Evolutionary conservation across 2,888 invertebrate species (phyloP).

Genomic region (Urechis unicinctus): DNA sequence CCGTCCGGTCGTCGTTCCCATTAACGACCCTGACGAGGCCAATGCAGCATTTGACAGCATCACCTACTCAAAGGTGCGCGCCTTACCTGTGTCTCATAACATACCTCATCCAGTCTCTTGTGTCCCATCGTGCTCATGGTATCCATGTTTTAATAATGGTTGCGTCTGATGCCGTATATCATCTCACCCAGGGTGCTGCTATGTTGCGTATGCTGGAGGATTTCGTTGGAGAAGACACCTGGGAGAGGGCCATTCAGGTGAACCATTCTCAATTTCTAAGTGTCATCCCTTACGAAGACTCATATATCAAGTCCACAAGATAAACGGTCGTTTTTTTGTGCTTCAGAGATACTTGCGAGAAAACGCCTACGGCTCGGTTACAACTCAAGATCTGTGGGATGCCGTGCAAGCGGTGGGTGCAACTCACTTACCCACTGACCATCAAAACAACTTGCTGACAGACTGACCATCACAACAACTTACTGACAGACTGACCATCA

Average conservation of each 20-base stretch:
- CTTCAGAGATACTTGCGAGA: conserved; percentile 67
- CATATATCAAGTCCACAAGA: background rate
- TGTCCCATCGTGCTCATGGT: background rate
- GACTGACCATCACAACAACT: no score
- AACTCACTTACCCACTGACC: no score
- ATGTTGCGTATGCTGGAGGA: conserved; percentile 67
- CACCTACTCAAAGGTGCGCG: conserved; percentile 78
- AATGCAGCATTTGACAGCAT: conserved; percentile 85
- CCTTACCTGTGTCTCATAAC: background rate
- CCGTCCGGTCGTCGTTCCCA: conserved; percentile 79
- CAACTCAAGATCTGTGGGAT: conserved; percentile 70
- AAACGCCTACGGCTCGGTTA: conserved; percentile 68
- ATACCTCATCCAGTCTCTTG: background rate
- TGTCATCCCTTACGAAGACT: background rate
- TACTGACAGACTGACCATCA: no score
- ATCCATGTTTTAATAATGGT: background rate
- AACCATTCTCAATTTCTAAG: conserved; percentile 1
- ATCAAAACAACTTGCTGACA: no score
- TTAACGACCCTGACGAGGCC: conserved; percentile 80
- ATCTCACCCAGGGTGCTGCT: conserved; percentile 59
- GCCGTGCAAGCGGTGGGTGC: conserved; percentile 53
- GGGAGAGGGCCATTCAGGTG: conserved; percentile 56
- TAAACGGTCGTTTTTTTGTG: background rate
- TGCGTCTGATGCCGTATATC: background rate
- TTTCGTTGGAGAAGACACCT: conserved; percentile 64